Evolutionary conservation across 2,797 vertebrate species (phyloP).

Genomic region (Trachurus trachurus): DNA sequence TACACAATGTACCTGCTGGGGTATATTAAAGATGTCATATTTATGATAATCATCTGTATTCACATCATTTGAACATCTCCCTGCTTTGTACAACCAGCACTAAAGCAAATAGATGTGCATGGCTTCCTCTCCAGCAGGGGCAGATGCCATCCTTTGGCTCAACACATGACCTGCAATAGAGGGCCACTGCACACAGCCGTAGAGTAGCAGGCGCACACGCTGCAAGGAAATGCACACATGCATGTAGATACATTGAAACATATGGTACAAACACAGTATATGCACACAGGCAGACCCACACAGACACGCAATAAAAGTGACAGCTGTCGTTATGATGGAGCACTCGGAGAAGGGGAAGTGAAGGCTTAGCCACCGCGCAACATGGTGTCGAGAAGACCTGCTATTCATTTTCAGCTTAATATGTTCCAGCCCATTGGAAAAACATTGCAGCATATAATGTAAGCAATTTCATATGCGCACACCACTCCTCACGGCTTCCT

Average conservation of each 20-base stretch:
- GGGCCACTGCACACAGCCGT: conserved; percentile 63
- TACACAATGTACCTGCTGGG: conserved; percentile 60
- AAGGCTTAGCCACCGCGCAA: conserved; percentile 83
- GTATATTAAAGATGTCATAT: conserved; percentile 68
- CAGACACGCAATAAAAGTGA: conserved; percentile 77
- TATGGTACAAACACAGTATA: conserved; percentile 69
- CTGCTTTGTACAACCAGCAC: conserved; percentile 49
- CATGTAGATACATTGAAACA: conserved; percentile 66
- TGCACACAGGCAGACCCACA: conserved; percentile 60
- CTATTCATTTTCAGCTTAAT: conserved; percentile 88
- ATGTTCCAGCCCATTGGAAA: conserved; percentile 87
- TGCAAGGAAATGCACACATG: conserved; percentile 37
- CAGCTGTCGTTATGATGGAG: conserved; percentile 86
- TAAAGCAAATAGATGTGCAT: conserved; percentile 70
- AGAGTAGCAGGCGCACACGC: conserved; percentile 27
- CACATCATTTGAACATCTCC: conserved; percentile 58
- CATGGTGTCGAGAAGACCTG: conserved; percentile 84
- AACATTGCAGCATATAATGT: conserved; percentile 86
- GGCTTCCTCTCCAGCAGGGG: conserved; percentile 57
- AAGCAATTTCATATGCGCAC: conserved; percentile 82
- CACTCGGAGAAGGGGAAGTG: conserved; percentile 81
- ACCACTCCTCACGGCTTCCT: conserved; percentile 72
- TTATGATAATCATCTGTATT: conserved; percentile 73
- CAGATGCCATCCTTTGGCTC: conserved; percentile 80
- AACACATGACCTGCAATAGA: conserved; percentile 70